Base-by-base conservation (phyloP, 2,888 invertebrate species). In the Sarcophaga carnaria region DNA sequence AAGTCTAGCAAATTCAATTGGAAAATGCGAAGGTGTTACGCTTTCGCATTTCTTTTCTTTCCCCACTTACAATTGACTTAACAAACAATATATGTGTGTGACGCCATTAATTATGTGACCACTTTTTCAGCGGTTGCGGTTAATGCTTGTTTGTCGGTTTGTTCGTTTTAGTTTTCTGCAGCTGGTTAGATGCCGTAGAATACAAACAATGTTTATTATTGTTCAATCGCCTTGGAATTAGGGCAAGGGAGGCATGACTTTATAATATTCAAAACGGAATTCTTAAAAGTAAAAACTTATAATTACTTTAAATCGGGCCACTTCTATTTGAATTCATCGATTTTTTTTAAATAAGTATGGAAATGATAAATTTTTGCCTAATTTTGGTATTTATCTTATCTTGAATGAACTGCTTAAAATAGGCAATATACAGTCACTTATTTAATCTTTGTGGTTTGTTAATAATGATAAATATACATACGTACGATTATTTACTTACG, bases 331-430 rank as follows among this genome's bases (percentile, higher is more conserved):
- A 37, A 37, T 76, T 60, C 12, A 77, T 77, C 45, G 77, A 60
- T 77, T 77, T 67, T 67, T 54, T 54, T 54, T 49, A 14, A 49
- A 14, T 54, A 37, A 2, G 10, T 37, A 37, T 37, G 10, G 37
- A 37, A 37, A 37, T 37, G 10, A 62, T 22, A 12, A 2, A n/a
- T 63, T 64, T 37, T 37, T 37, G 8, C 8, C 37, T 37, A 37
- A 37, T 37, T 2, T 47, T 22, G 22, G 14, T 67, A 37, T 54
- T 67, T 77, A 77, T 77, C 76, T 77, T 67, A 77, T 77, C 66
- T 25, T 37, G 10, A n/a, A 22, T 37, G 25, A 74, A 63, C 8
- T 37, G 17, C 25, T 75, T 64, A 54, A 3, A 75, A 37, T 8
- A 20, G 64, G 27, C 37, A 37, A 67, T 67, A 37, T 66, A 10